Conservation (phyloP, 2,888 invertebrate species). For the Diaperis boleti region DNA sequence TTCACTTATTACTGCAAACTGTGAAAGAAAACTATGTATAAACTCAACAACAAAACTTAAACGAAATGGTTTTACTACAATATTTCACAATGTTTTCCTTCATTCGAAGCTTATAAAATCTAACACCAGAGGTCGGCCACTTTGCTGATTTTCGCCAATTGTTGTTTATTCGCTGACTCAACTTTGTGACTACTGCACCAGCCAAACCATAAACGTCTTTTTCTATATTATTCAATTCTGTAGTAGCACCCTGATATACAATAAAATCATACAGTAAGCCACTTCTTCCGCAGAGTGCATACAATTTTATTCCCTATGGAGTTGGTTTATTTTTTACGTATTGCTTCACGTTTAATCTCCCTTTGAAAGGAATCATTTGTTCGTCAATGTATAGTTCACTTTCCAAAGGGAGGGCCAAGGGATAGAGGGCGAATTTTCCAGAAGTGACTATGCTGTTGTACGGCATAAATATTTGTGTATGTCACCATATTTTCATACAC, state of each 20-base stretch:
- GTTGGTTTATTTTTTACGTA: constrained; percentile 46
- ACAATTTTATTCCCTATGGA: constrained; percentile 53
- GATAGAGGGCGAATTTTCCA: constrained; percentile 49
- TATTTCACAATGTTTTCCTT: too few species aligned
- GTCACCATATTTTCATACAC: too few species aligned
- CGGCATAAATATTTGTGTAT: too few species aligned
- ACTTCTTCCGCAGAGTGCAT: constrained; percentile 50
- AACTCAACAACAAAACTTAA: too few species aligned
- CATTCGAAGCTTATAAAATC: too few species aligned
- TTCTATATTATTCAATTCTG: too few species aligned
- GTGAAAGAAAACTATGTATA: too few species aligned
- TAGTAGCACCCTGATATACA: constrained; percentile 50
- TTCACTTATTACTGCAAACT: too few species aligned
- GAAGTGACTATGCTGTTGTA: too few species aligned
- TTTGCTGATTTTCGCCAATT: too few species aligned
- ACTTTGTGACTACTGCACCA: constrained; percentile 42
- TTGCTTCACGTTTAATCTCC: constrained; percentile 44
- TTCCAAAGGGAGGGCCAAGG: constrained; percentile 39
- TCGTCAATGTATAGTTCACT: constrained; percentile 39
- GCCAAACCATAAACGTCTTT: constrained; percentile 45
- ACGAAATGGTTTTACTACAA: too few species aligned
- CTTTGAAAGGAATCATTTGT: constrained; percentile 49
- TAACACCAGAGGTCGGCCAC: too few species aligned
- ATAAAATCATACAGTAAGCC: constrained; percentile 54
- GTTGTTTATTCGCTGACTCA: constrained; percentile 34